Conservation (phyloP, 1,140 invertebrate species). For the Himalopsyche phryganea region DNA sequence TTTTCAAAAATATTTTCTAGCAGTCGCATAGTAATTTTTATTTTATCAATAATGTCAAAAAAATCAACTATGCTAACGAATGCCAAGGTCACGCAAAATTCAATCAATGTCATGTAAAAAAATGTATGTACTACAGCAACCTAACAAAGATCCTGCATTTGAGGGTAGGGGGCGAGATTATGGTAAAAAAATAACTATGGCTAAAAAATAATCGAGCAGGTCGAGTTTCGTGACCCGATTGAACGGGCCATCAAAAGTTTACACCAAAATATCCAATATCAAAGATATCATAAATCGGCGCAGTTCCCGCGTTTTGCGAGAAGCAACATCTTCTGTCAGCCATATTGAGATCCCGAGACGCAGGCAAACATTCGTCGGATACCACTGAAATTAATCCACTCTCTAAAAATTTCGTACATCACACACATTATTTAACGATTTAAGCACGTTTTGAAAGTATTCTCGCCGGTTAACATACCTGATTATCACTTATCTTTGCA, state of each 20-base stretch:
- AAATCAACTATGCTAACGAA: conserved; percentile 36
- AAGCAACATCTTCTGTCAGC: conserved; percentile 53
- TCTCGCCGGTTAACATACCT: conserved; percentile 39
- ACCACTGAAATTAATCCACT: conserved; percentile 51
- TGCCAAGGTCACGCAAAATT: conserved; percentile 54
- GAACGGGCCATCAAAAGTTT: conserved; percentile 9
- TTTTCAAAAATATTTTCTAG: too few species aligned
- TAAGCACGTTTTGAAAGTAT: conserved; percentile 5
- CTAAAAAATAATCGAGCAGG: conserved; percentile 46
- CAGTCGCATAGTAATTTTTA: too few species aligned
- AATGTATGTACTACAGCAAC: conserved; percentile 39
- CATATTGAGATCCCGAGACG: conserved; percentile 49
- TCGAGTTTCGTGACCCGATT: conserved; percentile 51
- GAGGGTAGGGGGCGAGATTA: conserved; percentile 53
- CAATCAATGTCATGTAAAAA: conserved; percentile 55
- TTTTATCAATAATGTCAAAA: too few species aligned
- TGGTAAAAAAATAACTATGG: conserved; percentile 47
- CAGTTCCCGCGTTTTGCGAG: conserved; percentile 56
- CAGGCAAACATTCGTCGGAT: conserved; percentile 55
- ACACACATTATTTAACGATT: conserved; percentile 1
- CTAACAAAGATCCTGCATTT: conserved; percentile 53
- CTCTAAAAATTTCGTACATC: background rate
- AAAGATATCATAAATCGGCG: conserved; percentile 43
- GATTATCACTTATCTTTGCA: conserved; percentile 56
- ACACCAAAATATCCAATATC: conserved; percentile 6